phyloP scores from a whole-genome alignment of 2,113 vertebrate species.

The Aegithalos caudatus region DNA sequence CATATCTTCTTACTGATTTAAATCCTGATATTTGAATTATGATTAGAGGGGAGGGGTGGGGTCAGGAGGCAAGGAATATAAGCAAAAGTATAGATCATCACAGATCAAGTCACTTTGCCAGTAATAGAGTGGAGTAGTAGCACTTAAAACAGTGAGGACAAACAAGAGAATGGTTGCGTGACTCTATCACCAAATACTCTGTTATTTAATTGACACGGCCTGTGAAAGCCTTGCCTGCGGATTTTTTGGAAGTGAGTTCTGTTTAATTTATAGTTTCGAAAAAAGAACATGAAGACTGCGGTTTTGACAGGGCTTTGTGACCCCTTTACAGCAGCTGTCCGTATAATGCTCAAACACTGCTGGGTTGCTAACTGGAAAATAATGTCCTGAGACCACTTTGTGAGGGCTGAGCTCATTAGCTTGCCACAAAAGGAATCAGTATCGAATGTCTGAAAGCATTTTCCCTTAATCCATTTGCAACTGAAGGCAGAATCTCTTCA shows the following conservation, averaged over 20 bases:
- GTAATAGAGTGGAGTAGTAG: neutral
- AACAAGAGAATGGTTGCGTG: neutral
- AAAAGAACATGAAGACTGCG: neutral
- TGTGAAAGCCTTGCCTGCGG: neutral
- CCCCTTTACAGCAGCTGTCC: neutral
- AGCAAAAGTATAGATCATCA: neutral
- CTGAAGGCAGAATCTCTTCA: neutral
- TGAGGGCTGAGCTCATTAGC: constrained; percentile 10
- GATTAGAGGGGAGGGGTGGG: accelerated
- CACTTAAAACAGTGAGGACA: neutral
- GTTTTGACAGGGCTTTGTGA: neutral
- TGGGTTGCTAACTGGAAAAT: neutral
- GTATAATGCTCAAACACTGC: neutral
- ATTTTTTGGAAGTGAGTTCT: neutral
- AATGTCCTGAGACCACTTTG: neutral
- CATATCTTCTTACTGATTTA: neutral
- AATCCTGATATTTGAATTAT: neutral
- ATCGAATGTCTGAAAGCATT: neutral
- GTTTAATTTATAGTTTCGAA: neutral
- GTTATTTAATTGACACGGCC: neutral
- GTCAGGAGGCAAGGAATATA: accelerated
- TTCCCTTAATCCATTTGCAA: neutral
- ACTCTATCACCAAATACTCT: neutral
- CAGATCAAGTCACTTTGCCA: neutral
- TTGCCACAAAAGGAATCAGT: constrained; percentile 3